A percentile compares a stretch with the other conserved stretches of the same genome.
Evolutionary conservation across 2,888 invertebrate genomes (phyloP).

Genomic region (Cantharis flavilabris): DNA sequence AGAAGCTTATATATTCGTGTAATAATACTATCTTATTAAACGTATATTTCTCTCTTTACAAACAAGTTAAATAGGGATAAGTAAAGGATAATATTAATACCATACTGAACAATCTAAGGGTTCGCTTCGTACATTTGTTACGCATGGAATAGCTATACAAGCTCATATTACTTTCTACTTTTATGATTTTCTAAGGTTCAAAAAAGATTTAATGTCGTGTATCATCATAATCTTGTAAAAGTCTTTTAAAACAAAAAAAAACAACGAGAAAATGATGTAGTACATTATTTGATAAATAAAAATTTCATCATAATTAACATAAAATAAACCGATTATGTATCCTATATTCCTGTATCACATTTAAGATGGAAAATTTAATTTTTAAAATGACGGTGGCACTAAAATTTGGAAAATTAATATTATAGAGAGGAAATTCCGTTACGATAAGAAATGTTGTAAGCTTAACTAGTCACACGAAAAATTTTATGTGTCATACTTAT

Average conservation of each 20-base stretch:
- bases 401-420: neutral
- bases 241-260: neutral
- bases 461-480: neutral
- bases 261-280: neutral
- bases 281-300: neutral
- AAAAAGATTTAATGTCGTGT: neutral
- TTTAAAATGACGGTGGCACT: neutral
- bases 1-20: neutral
- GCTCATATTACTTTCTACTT: neutral
- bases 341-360: neutral
- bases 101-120: neutral
- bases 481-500: neutral
- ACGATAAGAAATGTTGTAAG: neutral
- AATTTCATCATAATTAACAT: neutral
- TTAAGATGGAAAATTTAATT: neutral
- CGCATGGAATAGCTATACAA: neutral
- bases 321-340: neutral
- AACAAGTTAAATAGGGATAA: neutral
- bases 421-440: neutral
- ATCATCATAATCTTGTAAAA: neutral
- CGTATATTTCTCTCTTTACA: neutral
- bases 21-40: neutral
- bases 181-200: neutral
- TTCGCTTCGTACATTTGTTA: neutral
- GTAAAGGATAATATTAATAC: neutral